These are phyloP conservation scores for Rousettus leschenaultii DNA, from an alignment of 2,113 vertebrate species.

Conservation along the genomic window DNA sequence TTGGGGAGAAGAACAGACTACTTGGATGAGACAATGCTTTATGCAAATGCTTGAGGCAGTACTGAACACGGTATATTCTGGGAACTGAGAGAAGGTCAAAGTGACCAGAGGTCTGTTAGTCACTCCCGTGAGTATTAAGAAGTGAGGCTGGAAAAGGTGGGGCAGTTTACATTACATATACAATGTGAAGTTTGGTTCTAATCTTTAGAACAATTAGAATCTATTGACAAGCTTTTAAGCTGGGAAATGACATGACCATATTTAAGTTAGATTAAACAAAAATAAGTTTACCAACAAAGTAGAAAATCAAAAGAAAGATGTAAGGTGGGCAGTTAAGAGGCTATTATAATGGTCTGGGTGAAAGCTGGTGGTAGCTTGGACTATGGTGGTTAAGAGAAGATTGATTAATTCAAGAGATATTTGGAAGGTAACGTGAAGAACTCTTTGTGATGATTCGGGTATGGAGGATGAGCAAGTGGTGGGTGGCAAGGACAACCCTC, in stretches of 20 bases:
- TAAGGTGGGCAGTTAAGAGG: not conserved
- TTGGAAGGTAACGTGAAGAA: not conserved
- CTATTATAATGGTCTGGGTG: not conserved
- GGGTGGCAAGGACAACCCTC: not conserved
- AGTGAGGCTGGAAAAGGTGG: not conserved
- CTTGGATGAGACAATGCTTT: not conserved
- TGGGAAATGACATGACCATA: not conserved
- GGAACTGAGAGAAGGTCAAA: not conserved
- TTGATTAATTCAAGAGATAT: not conserved
- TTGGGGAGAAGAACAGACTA: not conserved
- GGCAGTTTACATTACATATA: not conserved
- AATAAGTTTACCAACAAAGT: not conserved
- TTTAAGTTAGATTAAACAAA: not conserved
- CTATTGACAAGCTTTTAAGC: not conserved
- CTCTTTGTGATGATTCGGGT: not conserved
- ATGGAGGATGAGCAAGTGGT: not conserved
- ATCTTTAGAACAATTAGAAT: not conserved
- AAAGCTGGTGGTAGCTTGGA: not conserved
- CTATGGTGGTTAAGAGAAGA: not conserved
- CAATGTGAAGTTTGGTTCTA: not conserved
- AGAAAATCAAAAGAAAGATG: not conserved
- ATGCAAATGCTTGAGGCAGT: not conserved
- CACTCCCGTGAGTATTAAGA: not conserved
- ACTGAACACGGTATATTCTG: not conserved
- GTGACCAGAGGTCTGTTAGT: not conserved